Conservation (phyloP, 2,113 vertebrate species). For the Turnix velox region DNA sequence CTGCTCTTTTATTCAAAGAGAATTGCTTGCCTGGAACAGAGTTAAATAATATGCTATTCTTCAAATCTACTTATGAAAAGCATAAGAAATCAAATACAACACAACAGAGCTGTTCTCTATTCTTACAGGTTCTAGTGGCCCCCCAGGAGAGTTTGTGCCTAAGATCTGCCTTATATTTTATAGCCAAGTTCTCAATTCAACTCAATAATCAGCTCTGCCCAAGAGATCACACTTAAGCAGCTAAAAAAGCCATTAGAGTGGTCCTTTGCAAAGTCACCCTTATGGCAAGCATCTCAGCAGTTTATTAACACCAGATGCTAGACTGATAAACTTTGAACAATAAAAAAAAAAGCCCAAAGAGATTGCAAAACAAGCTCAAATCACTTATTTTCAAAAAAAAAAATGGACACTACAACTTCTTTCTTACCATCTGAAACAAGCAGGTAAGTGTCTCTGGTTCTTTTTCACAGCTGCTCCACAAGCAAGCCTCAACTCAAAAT, state of each 20-base stretch:
- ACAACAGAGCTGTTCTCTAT: not conserved
- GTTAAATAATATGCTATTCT: not conserved
- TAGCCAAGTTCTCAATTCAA: not conserved
- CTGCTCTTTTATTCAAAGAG: not conserved
- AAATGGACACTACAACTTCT: not conserved
- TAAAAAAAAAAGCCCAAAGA: not conserved
- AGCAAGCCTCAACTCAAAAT: not conserved
- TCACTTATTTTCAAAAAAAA: not conserved
- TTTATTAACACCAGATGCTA: not conserved
- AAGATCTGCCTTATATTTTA: not conserved
- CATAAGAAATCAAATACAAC: not conserved
- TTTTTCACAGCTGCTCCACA: not conserved
- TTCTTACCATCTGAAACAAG: not conserved
- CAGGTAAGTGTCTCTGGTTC: not conserved
- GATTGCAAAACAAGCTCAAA: not conserved
- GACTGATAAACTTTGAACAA: not conserved
- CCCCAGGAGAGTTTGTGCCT: not conserved
- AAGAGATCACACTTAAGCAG: not conserved
- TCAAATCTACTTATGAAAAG: not conserved
- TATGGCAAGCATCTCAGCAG: not conserved
- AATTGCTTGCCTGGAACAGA: not conserved
- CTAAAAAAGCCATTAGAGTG: not conserved
- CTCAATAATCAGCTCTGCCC: not conserved
- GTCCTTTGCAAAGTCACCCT: not conserved
- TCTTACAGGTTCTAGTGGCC: not conserved